phyloP scores from a whole-genome alignment of 2,888 invertebrate genomes.

The Bembecia ichneumoniformis region DNA sequence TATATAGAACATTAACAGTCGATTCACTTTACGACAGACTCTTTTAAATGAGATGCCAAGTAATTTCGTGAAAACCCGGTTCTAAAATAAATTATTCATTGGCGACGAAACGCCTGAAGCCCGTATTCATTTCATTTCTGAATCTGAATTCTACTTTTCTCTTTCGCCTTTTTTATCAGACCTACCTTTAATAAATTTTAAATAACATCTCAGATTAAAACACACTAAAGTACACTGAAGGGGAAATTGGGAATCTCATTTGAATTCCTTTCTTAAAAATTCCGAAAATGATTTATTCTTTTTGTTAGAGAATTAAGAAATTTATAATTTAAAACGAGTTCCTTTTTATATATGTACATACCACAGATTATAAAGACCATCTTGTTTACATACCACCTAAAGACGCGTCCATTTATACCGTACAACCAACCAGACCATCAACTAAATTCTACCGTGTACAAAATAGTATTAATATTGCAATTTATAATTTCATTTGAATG shows the following conservation, averaged over 20 bases:
- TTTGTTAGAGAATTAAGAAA: no score
- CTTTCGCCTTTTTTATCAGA: conserved; percentile 52
- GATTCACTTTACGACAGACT: conserved; percentile 38
- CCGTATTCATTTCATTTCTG: conserved; percentile 71
- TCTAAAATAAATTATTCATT: conserved; percentile 71
- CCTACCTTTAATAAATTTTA: conserved; percentile 65
- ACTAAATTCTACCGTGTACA: no score
- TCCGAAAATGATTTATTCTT: no score
- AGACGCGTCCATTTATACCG: no score
- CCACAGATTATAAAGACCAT: no score
- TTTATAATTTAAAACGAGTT: no score
- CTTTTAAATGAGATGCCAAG: conserved; percentile 62
- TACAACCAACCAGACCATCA: no score
- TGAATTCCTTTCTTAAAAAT: neutral
- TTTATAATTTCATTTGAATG: no score
- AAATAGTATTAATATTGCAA: no score
- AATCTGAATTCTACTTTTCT: conserved; percentile 64
- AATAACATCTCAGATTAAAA: conserved; percentile 62
- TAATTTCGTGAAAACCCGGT: conserved; percentile 67
- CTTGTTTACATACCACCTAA: no score
- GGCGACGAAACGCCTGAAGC: conserved; percentile 68
- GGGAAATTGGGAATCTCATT: conserved; percentile 13
- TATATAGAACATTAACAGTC: conserved; percentile 30
- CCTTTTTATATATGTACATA: no score
- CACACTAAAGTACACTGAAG: conserved; percentile 20